Evolutionary conservation across 1,140 invertebrate species (phyloP).

Genomic region (Cyclina sinensis): DNA sequence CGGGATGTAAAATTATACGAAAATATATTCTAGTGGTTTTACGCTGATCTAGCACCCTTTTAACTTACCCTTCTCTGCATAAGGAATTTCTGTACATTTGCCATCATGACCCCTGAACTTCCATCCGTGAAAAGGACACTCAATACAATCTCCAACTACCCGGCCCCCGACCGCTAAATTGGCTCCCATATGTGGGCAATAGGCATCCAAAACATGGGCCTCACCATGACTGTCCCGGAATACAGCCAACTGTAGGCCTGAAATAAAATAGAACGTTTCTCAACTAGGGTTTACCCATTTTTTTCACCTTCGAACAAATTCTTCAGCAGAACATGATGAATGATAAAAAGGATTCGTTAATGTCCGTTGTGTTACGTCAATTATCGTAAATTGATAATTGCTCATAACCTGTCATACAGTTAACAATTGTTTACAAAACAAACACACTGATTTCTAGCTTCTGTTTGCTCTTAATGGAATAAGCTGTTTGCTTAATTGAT

Average conservation of each 20-base stretch:
- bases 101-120: conserved; percentile 92
- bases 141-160: conserved; percentile 91
- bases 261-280: conserved; percentile 59
- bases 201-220: conserved; percentile 93
- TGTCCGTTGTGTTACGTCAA: no score
- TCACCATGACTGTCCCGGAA: conserved; percentile 89
- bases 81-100: conserved; percentile 91
- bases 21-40: no score
- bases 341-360: no score
- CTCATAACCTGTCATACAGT: no score
- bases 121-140: conserved; percentile 97
- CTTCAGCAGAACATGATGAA: no score
- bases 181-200: conserved; percentile 96
- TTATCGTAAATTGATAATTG: no score
- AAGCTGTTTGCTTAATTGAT: neutral
- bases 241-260: conserved; percentile 93
- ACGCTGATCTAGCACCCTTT: no score
- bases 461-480: neutral
- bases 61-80: conserved; percentile 88
- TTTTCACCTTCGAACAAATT: no score
- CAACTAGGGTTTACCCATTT: no score
- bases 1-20: no score
- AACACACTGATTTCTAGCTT: neutral
- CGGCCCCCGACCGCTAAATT: conserved; percentile 93
- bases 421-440: neutral